A percentile compares a stretch with the other conserved stretches of the same genome.
Evolutionary conservation across 2,113 vertebrate genomes (phyloP).

Genomic region (Mesocricetus auratus): DNA sequence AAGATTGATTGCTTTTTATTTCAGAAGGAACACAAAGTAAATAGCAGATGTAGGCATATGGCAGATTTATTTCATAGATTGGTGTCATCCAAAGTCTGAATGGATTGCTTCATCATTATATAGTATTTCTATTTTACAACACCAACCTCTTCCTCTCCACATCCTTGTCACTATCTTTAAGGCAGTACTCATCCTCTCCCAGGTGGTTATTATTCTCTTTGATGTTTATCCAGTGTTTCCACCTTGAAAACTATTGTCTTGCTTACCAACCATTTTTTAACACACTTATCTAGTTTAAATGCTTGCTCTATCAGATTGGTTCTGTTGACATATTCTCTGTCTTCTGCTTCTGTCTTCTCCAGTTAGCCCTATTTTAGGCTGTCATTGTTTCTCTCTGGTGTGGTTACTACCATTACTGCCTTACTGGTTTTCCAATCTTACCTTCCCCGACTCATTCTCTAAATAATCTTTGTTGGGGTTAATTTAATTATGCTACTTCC

Average conservation of each 20-base stretch:
- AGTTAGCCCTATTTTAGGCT: not conserved
- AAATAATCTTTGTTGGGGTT: not conserved
- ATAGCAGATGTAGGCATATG: slow-evolving; percentile 52
- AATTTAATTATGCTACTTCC: not conserved
- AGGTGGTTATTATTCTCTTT: not conserved
- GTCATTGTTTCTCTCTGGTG: not conserved
- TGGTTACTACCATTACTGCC: not conserved
- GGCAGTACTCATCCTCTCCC: not conserved
- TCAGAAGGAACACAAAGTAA: slow-evolving; percentile 62
- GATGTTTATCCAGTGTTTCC: not conserved
- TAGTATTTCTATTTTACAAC: not conserved
- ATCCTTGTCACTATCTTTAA: slow-evolving; percentile 9
- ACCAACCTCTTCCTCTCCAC: not conserved
- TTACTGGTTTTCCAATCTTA: not conserved
- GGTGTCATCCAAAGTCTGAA: slow-evolving; percentile 29
- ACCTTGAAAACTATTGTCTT: not conserved
- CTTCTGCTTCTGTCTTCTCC: not conserved
- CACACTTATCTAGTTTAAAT: not conserved
- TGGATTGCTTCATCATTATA: slow-evolving; percentile 15
- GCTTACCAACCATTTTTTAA: not conserved
- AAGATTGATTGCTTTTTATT: slow-evolving; percentile 74
- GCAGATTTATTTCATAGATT: slow-evolving; percentile 60
- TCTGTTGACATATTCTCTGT: not conserved
- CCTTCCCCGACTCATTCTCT: not conserved
- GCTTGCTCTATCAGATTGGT: not conserved